phyloP scores from a whole-genome alignment of 2,113 vertebrate genomes.

The Toxostoma redivivum region DNA sequence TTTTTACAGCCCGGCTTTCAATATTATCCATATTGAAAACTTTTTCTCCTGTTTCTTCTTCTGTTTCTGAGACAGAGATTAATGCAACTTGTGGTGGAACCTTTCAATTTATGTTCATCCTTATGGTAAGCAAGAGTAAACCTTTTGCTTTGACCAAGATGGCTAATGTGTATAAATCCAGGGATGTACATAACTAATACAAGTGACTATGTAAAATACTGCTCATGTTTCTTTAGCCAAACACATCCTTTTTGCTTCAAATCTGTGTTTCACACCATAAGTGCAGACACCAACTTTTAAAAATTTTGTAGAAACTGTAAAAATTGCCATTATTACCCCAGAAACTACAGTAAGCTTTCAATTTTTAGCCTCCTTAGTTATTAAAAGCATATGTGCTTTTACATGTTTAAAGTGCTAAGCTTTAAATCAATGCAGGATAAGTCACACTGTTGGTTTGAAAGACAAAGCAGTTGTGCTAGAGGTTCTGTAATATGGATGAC shows the following conservation, averaged over 20 bases:
- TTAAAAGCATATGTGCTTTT: not conserved
- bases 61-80: not conserved
- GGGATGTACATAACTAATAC: not conserved
- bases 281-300: not conserved
- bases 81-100: not conserved
- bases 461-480: not conserved
- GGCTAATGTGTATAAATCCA: not conserved
- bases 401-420: not conserved
- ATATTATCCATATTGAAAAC: not conserved
- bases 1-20: not conserved
- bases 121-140: not conserved
- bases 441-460: not conserved
- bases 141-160: not conserved
- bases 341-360: not conserved
- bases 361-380: not conserved
- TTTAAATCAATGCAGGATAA: not conserved
- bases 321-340: not conserved
- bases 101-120: not conserved
- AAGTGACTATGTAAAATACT: not conserved
- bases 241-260: not conserved
- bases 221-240: not conserved
- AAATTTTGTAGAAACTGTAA: not conserved
- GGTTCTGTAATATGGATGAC: not conserved
- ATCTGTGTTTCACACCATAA: rapidly evolving
- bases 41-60: not conserved